Conservation (phyloP, 2,888 invertebrate species). For the Macaria liturata region DNA sequence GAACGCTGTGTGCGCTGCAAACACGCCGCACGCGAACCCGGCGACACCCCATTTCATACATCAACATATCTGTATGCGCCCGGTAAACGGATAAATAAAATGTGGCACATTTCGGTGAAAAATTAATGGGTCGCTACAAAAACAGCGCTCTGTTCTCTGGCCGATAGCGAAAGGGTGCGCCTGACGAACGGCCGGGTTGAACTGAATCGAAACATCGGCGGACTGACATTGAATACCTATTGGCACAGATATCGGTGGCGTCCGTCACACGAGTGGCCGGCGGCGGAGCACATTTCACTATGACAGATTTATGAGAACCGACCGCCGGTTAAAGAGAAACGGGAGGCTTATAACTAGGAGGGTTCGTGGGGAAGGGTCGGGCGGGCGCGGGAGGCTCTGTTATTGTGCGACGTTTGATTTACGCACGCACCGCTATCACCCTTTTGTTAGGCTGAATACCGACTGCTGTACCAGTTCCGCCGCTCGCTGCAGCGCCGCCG, state of each 20-base stretch:
- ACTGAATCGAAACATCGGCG: constrained; percentile 54
- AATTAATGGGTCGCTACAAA: constrained; percentile 46
- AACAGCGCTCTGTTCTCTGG: constrained; percentile 42
- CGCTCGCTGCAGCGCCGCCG: constrained; percentile 55
- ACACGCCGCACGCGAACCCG: constrained; percentile 42
- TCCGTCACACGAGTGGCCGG: constrained; percentile 60
- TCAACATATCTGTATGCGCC: constrained; percentile 43
- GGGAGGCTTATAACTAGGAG: constrained; percentile 61
- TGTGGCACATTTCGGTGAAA: constrained; percentile 39
- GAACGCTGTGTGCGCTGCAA: constrained; percentile 51
- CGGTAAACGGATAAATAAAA: constrained; percentile 48
- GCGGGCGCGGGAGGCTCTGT: constrained; percentile 70
- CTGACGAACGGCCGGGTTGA: constrained; percentile 48
- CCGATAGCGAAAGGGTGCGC: constrained; percentile 49
- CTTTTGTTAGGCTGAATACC: constrained; percentile 79
- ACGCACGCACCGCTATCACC: constrained; percentile 82
- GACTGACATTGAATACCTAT: constrained; percentile 66
- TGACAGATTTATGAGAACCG: constrained; percentile 78
- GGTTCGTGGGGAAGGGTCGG: constrained; percentile 57
- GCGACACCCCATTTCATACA: constrained; percentile 43
- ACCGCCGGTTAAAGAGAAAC: constrained; percentile 62
- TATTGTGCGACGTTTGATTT: constrained; percentile 83
- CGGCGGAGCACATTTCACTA: constrained; percentile 70
- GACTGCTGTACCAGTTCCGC: constrained; percentile 76
- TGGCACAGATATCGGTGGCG: constrained; percentile 68